Percentiles rank a stretch among this genome's conserved stretches.
Evolutionary conservation across 1,140 invertebrate species (phyloP).

Genomic region (Diorhabda sublineata): DNA sequence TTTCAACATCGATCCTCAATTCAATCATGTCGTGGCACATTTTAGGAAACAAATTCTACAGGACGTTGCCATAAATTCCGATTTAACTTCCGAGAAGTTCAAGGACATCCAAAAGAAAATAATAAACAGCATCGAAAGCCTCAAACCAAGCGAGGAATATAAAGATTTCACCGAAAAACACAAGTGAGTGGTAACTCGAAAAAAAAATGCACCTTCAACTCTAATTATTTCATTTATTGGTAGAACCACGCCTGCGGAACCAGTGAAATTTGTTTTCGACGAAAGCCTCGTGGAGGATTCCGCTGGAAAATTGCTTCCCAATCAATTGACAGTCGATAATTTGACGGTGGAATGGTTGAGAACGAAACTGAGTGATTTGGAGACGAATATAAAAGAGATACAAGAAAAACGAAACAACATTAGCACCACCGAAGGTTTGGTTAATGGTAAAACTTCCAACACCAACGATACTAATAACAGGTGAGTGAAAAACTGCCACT

Average conservation of each 20-base stretch:
- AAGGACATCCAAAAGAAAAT: conserved; percentile 68
- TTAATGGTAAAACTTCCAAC: conserved; percentile 39
- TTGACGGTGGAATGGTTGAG: conserved; percentile 83
- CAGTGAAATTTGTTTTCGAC: conserved; percentile 78
- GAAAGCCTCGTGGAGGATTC: conserved; percentile 78
- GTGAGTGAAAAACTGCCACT: conserved; percentile 17
- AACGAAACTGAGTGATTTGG: conserved; percentile 71
- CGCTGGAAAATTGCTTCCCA: conserved; percentile 73
- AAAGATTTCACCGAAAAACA: conserved; percentile 78
- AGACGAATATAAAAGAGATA: conserved; percentile 64
- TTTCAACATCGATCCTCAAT: too few species aligned
- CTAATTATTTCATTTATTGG: background rate
- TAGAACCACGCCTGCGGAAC: conserved; percentile 69
- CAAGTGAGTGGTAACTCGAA: conserved; percentile 55
- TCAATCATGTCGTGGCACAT: background rate
- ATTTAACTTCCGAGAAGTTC: conserved; percentile 73
- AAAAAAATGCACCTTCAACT: background rate
- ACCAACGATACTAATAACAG: conserved; percentile 41
- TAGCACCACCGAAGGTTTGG: conserved; percentile 26
- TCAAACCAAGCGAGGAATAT: conserved; percentile 77
- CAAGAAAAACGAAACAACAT: conserved; percentile 56
- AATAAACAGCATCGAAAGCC: conserved; percentile 63
- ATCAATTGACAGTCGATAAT: conserved; percentile 85
- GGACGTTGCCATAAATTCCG: conserved; percentile 67
- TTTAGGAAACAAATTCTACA: conserved; percentile 67